Base-by-base conservation (phyloP, 2,113 vertebrate genomes). In the Semnornis frantzii region DNA sequence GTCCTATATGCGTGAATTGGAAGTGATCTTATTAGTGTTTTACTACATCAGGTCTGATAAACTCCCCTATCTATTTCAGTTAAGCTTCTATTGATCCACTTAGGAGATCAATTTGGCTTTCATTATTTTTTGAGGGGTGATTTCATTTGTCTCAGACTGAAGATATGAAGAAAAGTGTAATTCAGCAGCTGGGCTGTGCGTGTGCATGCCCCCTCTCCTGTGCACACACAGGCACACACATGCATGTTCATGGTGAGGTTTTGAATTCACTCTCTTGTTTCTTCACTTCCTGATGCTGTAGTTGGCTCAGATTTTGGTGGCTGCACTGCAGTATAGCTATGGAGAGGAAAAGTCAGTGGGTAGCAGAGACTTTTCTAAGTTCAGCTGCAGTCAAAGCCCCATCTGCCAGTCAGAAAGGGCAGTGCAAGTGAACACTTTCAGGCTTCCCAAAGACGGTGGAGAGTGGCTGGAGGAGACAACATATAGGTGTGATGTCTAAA, bases 51-150 rank as follows among this genome's bases (percentile, higher is more conserved):
- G 87, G 71, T 97, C 94, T 89, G 95, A 98, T 97, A 97, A 97
- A 97, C 91, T 96, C 89, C 90, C 52, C 71, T 96, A 97, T 97
- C 93, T 95, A 93, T 98, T 97, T 97, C 94, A 93, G 95, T 97
- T 97, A 97, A 96, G 91, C 84, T 97, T 94, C 86, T 94, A 97
- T 97, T 86, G 97, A 97, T 97, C 93, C 92, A 97, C 95, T 97
- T 97, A 97, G 90, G 95, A 95, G 94, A 97, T 97, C 71, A 95
- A 94, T 97, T 97, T 96, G 66, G 78, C 85, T 94, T 97, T 55
- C 69, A 95, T 97, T 95, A 90, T 92, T 94, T 96, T 70, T 73
- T 73, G 84, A 93, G 68, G 92, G 31, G 52, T 0, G 60, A 96
- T 97, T 96, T 97, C 72, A 90, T 96, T 92, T 95, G 71, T 93